Percentiles rank a stretch among this genome's conserved stretches.
Conservation (phyloP, 2,888 invertebrate genomes). For the Trissonchulus latispiculum region DNA sequence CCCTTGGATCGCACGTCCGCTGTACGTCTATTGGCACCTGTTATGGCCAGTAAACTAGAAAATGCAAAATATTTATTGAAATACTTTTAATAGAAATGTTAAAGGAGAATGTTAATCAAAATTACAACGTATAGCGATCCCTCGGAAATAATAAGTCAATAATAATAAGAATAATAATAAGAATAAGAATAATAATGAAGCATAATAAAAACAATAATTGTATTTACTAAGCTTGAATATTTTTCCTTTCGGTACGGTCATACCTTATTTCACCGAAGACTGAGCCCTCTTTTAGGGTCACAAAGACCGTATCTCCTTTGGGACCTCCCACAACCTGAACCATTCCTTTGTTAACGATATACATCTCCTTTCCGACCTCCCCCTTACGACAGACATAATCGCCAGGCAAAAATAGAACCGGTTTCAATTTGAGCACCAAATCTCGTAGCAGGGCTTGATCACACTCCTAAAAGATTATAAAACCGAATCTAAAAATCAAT, state of each 20-base stretch:
- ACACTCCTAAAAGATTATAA: constrained; percentile 50
- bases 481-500: too few relatives aligned
- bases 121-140: too few relatives aligned
- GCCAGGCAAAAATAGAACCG: constrained; percentile 74
- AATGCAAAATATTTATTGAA: too few relatives aligned
- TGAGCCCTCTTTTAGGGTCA: constrained; percentile 74
- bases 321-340: constrained; percentile 70
- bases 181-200: too few relatives aligned
- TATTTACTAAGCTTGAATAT: too few relatives aligned
- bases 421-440: constrained; percentile 74
- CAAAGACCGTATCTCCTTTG: constrained; percentile 65
- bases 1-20: constrained; percentile 86
- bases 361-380: constrained; percentile 91
- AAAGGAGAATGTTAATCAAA: too few relatives aligned
- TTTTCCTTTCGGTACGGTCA: too few relatives aligned
- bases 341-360: constrained; percentile 74
- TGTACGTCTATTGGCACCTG: constrained; percentile 68
- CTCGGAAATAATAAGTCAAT: too few relatives aligned
- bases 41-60: constrained; percentile 72
- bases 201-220: too few relatives aligned
- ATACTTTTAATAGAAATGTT: too few relatives aligned
- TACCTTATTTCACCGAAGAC: constrained; percentile 88
- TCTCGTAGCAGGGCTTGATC: constrained; percentile 62
- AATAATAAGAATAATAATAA: too few relatives aligned
- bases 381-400: constrained; percentile 81